Evolutionary conservation across 2,888 invertebrate species (phyloP).

Genomic region (Creontiades dilutus): DNA sequence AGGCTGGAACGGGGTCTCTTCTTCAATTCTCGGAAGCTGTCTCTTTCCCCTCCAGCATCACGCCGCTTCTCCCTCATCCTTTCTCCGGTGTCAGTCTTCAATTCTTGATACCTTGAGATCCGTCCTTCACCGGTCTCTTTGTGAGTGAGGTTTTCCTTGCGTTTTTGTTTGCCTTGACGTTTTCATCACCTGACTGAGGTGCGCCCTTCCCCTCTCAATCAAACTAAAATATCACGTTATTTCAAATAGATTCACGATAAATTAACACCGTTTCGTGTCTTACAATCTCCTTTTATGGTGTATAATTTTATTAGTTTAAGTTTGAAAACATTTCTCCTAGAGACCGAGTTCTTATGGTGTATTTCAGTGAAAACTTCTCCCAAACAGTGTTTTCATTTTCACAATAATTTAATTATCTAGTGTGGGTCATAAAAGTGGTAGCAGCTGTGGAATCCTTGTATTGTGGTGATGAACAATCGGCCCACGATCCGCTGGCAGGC

Average conservation of each 20-base stretch:
- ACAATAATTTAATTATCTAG: too few relatives aligned
- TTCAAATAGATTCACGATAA: neutral
- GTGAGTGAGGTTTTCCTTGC: neutral
- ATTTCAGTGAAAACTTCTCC: too few relatives aligned
- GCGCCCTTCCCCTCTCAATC: neutral
- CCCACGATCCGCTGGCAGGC: too few relatives aligned
- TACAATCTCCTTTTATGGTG: neutral
- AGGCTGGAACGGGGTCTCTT: constrained; percentile 3
- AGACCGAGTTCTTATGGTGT: too few relatives aligned
- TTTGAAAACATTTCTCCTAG: too few relatives aligned
- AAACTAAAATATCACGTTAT: neutral
- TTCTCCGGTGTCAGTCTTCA: constrained; percentile 14
- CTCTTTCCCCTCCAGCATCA: neutral
- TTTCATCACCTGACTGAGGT: neutral
- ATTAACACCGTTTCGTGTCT: neutral
- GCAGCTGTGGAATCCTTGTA: too few relatives aligned
- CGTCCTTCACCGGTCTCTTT: neutral
- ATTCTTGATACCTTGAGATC: neutral
- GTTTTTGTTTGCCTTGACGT: neutral
- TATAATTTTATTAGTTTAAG: neutral
- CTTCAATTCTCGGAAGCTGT: constrained; percentile 7
- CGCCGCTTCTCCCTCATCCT: neutral
- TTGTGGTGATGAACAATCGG: too few relatives aligned
- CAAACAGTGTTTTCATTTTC: too few relatives aligned
- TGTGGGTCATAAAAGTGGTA: too few relatives aligned